Conservation (phyloP, 1,140 invertebrate species). For the Caenorhabditis remanei region DNA sequence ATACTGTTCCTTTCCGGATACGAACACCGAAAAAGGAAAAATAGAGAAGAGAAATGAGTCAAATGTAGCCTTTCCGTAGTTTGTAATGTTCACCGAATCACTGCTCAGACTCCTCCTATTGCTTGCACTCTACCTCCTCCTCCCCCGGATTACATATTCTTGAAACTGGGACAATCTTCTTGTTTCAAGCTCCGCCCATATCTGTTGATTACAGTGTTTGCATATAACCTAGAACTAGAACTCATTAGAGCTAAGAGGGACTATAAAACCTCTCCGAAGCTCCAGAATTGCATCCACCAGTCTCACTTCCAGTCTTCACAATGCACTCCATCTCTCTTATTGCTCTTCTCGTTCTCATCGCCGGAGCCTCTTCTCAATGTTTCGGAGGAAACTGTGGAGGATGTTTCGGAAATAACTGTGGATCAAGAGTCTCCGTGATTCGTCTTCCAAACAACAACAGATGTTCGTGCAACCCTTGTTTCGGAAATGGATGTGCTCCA, state of each 20-base stretch:
- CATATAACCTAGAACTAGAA: too few species aligned
- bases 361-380: conserved; percentile 19
- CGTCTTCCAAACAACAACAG: not conserved
- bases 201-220: too few species aligned
- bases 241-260: not conserved
- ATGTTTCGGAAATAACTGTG: conserved; percentile 10
- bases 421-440: not conserved
- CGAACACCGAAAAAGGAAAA: not conserved
- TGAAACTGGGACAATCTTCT: too few species aligned
- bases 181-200: too few species aligned
- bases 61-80: not conserved
- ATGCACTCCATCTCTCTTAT: conserved; percentile 2
- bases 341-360: conserved; percentile 13
- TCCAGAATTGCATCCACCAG: not conserved
- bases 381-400: conserved; percentile 20
- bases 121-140: not conserved
- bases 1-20: too few species aligned
- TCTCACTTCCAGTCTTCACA: not conserved
- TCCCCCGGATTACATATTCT: not conserved
- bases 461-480: not conserved
- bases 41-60: not conserved
- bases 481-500: conserved; percentile 36
- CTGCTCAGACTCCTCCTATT: not conserved
- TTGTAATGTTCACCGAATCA: too few species aligned
- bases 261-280: not conserved